Conservation (phyloP, 30 jellyfish, hydroid and myxozoan genomes). For the Turritopsis rubra region DNA sequence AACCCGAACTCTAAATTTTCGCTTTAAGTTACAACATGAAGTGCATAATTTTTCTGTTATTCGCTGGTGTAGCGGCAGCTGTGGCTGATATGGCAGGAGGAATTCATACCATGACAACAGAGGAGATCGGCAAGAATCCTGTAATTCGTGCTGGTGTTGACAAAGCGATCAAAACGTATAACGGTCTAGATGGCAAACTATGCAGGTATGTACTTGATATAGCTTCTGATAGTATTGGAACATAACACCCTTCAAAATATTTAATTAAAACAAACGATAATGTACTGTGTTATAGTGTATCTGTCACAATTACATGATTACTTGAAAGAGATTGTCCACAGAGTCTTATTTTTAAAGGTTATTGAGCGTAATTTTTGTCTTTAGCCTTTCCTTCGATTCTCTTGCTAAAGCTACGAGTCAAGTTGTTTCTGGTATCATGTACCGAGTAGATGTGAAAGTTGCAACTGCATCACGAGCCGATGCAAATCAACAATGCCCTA, state of each 20-base stretch:
- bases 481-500: constrained; percentile 13
- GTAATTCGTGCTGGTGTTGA: neutral
- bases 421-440: constrained; percentile 19
- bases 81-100: neutral
- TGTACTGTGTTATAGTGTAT: too few species aligned
- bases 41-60: neutral
- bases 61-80: neutral
- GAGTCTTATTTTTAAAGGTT: neutral
- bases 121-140: neutral
- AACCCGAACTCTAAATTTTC: neutral
- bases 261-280: too few species aligned
- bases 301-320: too few species aligned
- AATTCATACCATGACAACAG: neutral
- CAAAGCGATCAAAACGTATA: neutral
- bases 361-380: neutral
- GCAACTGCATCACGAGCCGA: neutral
- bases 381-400: neutral
- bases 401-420: neutral
- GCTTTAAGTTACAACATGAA: neutral
- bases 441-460: constrained; percentile 8
- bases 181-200: neutral
- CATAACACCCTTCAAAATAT: too few species aligned
- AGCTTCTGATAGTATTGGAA: too few species aligned
- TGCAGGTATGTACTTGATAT: neutral
- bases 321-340: neutral